These are phyloP conservation scores for Dryobates pubescens DNA, from an alignment of 2,797 vertebrate genomes.

Conservation along the genomic window DNA sequence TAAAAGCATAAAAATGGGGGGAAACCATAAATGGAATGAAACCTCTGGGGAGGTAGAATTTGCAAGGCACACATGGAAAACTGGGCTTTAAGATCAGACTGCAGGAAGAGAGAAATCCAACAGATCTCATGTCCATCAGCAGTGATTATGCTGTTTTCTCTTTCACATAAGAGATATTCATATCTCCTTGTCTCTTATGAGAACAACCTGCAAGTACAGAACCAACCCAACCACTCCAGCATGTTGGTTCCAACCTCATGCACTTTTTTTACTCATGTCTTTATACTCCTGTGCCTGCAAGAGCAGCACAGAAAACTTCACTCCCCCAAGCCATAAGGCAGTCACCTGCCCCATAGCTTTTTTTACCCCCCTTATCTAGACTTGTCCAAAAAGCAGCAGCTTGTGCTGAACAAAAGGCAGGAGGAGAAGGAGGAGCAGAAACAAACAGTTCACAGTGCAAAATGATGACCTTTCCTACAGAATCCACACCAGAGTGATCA, in stretches of 20 bases:
- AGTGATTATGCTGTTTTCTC: not conserved
- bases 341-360: not conserved
- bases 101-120: not conserved
- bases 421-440: not conserved
- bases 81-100: accelerated
- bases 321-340: accelerated
- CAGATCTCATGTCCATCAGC: not conserved
- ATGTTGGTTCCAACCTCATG: not conserved
- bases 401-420: not conserved
- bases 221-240: not conserved
- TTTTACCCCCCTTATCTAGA: not conserved
- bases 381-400: not conserved
- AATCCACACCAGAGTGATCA: not conserved
- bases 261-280: not conserved
- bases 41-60: not conserved
- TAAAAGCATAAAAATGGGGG: accelerated
- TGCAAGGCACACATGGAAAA: not conserved
- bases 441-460: not conserved
- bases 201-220: not conserved
- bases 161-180: not conserved
- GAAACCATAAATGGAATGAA: not conserved
- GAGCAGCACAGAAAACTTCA: not conserved
- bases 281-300: not conserved
- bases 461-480: not conserved
- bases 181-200: accelerated